Base-by-base conservation (phyloP, 2,113 vertebrate genomes). In the Bagarius yarrelli region DNA sequence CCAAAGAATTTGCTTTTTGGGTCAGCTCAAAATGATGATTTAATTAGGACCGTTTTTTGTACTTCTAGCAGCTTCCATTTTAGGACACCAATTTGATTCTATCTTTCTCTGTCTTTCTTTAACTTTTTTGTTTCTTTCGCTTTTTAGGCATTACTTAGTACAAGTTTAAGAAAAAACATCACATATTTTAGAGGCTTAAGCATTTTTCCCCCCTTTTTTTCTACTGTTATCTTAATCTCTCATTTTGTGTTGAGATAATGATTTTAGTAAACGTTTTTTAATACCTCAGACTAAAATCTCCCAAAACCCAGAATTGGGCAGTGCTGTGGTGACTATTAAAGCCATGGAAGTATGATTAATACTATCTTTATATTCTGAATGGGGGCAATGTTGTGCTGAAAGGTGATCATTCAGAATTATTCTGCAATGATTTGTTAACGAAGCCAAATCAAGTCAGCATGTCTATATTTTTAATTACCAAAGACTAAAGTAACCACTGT, bases 21-120 rank as follows among this genome's bases (percentile, higher is more conserved):
- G 83, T 60, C 69, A 52, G 80, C 78, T 78, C 66, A 80, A 71
- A 76, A 83, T 85, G 80, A 78, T 61, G 61, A 79, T 82, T 81
- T 85, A 86, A 88, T 87, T 83, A 83, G 82, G 79, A 83, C 76
- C 73, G 75, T 78, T 64, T 79, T 85, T 77, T 76, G 74, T 52
- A 19, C 11, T 71, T 83, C 36, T 81, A 56, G 71, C 80, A 84
- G 60, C 81, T 60, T 78, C 61, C 61, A 82, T 87, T 86, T 77
- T 74, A 83, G 71, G 85, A 81, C 47, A 63, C 70, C 52, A 57
- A 57, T 75, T 77, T 55, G 36, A 55, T 50, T 36, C 47, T 50
- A 30, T 60, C 59, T 36, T 25, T 63, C 60, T 64, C 25, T 36
- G 23, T 71, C 40, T 23, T 57, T 81, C 59, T 74, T 5, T n/a